These are phyloP conservation scores for Lutjanus argentimaculatus DNA, from an alignment of 2,797 vertebrate genomes.

Conservation along the genomic window DNA sequence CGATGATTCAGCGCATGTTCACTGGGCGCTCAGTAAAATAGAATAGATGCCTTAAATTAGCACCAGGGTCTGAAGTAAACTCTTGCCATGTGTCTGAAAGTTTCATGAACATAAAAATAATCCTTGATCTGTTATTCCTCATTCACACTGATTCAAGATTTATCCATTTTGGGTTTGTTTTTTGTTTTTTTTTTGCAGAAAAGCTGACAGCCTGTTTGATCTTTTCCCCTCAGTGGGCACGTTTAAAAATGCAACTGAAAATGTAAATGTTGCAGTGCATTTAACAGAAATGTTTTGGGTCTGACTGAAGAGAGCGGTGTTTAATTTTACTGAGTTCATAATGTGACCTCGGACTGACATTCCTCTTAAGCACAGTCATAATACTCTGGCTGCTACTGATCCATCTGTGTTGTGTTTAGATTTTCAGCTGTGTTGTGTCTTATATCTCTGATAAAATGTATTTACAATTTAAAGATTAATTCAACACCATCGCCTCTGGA, in stretches of 20 bases:
- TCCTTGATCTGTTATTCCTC: conserved; percentile 10
- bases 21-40: not conserved
- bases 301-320: not conserved
- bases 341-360: too few species aligned
- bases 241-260: not conserved
- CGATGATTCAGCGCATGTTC: not conserved
- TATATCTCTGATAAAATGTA: too few species aligned
- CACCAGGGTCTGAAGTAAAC: not conserved
- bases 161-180: not conserved
- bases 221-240: not conserved
- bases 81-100: too few species aligned
- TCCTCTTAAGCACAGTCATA: too few species aligned
- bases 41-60: not conserved
- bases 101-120: not conserved
- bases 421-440: too few species aligned
- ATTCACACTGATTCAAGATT: not conserved
- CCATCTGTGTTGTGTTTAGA: too few species aligned
- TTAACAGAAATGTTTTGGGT: not conserved
- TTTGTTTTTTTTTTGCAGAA: not conserved
- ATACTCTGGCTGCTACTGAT: too few species aligned
- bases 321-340: too few species aligned
- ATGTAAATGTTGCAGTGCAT: not conserved
- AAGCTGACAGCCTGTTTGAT: not conserved
- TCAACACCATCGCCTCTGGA: too few species aligned
- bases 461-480: too few species aligned